Base-by-base conservation (phyloP, 2,113 vertebrate genomes). In the Caloenas nicobarica region DNA sequence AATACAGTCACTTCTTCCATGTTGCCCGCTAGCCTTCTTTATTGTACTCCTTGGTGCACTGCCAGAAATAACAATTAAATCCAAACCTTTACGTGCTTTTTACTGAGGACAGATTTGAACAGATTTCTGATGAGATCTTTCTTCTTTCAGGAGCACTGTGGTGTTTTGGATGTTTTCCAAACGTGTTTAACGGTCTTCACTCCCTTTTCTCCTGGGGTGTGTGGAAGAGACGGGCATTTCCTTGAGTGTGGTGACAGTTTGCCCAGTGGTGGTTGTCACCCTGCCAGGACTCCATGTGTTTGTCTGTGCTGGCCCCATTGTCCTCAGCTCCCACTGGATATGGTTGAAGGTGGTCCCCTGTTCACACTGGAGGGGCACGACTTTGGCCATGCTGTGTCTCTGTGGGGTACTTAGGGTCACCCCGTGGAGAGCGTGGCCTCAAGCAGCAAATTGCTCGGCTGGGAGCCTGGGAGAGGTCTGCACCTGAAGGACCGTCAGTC, bases 61-160 rank as follows among this genome's bases (percentile, higher is more conserved):
- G 76, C 92, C 88, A 95, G 72, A 90, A 93, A 73, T 83, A 94
- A 86, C 86, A 94, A 76, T 89, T 94, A 79, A 86, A 86, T 77
- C 44, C 31, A 68, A 69, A 73, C 60, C 80, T 88, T 93, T 78
- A 94, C 76, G 68, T 90, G 88, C 2, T 7, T 93, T 92, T 94
- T 91, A 66, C 33, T 93, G 79, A 90, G 58, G 91, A 72, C 31
- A 80, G 46, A 94, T 90, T 83, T 86, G 58, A 89, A 66, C 51
- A 46, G 62, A 77, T 83, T 96, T 94, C 85, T 93, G 70, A 85
- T 61, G 93, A 76, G 38, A 56, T 84, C 90, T 91, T 91, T 89
- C 70, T 93, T 95, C 70, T 72, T 88, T 82, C 24, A 53, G 81
- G 56, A 89, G 89, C 40, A 11, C 22, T 80, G 78, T 69, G 24